Conservation (phyloP, 2,888 invertebrate genomes). For the Bruchidius siliquastri region DNA sequence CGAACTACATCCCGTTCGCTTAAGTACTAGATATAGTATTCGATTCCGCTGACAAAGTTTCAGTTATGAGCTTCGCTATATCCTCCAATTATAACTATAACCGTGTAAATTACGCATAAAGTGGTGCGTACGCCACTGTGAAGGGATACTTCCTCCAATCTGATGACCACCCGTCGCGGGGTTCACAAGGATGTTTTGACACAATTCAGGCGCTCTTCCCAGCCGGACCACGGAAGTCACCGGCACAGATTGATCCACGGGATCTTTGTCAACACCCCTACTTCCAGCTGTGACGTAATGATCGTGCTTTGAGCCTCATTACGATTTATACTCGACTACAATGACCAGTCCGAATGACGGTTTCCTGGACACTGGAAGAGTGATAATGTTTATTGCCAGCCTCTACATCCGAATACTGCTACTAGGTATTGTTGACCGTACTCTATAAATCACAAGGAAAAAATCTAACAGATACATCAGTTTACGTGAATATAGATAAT, state of each 20-base stretch:
- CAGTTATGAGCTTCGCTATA: no score
- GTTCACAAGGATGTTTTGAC: constrained; percentile 32
- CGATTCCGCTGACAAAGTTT: no score
- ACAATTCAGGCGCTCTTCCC: constrained; percentile 3
- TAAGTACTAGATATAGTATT: no score
- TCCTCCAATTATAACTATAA: no score
- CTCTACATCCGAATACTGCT: no score
- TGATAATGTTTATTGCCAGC: neutral
- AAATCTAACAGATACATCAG: no score
- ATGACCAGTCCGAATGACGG: neutral
- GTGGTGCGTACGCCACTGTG: neutral
- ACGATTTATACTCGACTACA: neutral
- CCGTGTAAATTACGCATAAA: no score
- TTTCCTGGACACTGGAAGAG: neutral
- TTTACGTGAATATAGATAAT: no score
- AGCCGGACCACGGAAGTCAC: constrained; percentile 31
- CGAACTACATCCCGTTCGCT: no score
- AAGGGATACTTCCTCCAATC: constrained; percentile 7
- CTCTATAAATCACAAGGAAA: no score
- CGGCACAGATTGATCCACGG: constrained; percentile 19
- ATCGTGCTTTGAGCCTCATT: constrained; percentile 22
- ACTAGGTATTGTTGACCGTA: no score
- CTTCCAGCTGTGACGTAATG: constrained; percentile 39
- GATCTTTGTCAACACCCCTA: constrained; percentile 43
- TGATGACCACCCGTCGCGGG: constrained; percentile 25